A percentile compares a stretch with the other conserved stretches of the same genome.
Conservation (phyloP, 2,888 invertebrate genomes). For the Biston stratarius region DNA sequence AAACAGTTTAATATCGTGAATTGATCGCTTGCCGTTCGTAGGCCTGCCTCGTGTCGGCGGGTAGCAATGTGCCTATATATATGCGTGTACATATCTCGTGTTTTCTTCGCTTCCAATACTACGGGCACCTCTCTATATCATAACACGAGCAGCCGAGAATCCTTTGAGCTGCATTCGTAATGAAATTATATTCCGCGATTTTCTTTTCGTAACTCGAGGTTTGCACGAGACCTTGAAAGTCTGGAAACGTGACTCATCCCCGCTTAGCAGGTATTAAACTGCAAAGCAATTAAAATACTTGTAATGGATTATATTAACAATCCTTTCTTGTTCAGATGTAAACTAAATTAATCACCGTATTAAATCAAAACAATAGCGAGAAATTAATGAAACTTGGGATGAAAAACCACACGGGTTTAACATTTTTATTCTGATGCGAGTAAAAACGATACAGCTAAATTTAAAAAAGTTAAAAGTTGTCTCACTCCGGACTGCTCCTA, state of each 20-base stretch:
- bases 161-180: conserved; percentile 17
- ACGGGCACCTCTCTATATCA: not conserved
- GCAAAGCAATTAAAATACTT: conserved; percentile 7
- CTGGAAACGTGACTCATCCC: conserved; percentile 13
- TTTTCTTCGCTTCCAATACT: conserved; percentile 15
- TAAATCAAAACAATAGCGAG: conserved; percentile 7
- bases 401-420: not conserved
- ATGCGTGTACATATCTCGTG: conserved; percentile 2
- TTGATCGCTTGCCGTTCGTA: not conserved
- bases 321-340: not conserved
- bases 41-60: conserved; percentile 14
- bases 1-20: not conserved
- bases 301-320: conserved; percentile 17
- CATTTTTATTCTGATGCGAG: not conserved
- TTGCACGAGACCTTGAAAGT: conserved; percentile 10
- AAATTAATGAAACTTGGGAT: not conserved
- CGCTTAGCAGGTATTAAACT: conserved; percentile 8
- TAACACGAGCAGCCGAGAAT: conserved; percentile 8
- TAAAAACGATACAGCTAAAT: not conserved
- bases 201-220: conserved; percentile 5
- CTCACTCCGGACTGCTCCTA: no score
- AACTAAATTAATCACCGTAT: conserved; percentile 16
- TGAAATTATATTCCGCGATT: conserved; percentile 14
- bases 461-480: not conserved
- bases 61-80: conserved; percentile 17